Base-by-base conservation (phyloP, 2,113 vertebrate genomes). In the Varanus komodoensis region DNA sequence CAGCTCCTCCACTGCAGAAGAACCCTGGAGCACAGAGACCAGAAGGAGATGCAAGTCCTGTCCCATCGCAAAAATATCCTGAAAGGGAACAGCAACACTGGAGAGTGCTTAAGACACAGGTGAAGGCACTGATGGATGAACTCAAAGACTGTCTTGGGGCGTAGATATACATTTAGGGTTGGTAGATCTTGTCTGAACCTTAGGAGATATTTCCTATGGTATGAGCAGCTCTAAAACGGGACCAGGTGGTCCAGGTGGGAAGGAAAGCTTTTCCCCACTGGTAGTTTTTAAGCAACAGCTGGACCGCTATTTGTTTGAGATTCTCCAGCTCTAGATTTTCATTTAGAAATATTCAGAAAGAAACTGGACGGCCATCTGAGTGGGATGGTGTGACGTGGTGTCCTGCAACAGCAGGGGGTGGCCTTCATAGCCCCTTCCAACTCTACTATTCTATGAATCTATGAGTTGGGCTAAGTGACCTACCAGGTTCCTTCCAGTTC, bases 1-100 rank as follows among this genome's bases (percentile, higher is more conserved):
- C 21, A 4, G 97, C 94, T 87, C 98, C 97, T 8, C 69, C 93
- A 15, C 90, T 94, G 87, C 99, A 99, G 94, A 98, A 98, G 94
- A 98, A 99, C 29, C 98, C 98, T 90, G 97, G 89, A 90, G 95
- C 95, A 95, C 99, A 99, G 95, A 96, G 77, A 4, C 98, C 98
- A 29, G 96, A 95, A 34, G 98, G 98, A 29, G 93, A 90, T 0
- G 94, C 69, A 0, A 99, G 98, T 1, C 98, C 98, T 0, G 92
- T 79, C 6, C 95, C 93, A 75, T 94, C 68, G 34, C 99, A 99
- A 86, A 98, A 99, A 96, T 97, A 97, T 19, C 99, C 98, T 81
- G 97, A 94, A 75, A 94, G 93, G 87, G 96, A 98, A 0, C 87
- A 94, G 85, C 95, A 92, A 84, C 97, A 97, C 3, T 7, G 8